Evolutionary conservation across 2,113 vertebrate genomes (phyloP).

Genomic region (Pluvialis apricaria): DNA sequence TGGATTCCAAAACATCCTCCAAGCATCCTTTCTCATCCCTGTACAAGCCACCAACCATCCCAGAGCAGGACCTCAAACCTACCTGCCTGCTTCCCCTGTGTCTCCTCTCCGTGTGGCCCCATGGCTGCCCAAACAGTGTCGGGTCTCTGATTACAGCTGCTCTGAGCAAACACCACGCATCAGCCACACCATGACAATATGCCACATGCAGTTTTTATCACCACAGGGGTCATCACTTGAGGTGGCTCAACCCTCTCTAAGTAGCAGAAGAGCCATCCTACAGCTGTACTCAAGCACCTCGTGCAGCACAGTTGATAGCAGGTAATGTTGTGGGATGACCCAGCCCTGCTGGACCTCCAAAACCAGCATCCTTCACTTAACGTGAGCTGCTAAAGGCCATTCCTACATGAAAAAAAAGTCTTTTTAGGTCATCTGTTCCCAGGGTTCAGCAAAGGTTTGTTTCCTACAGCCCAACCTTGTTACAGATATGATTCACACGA

Average conservation of each 20-base stretch:
- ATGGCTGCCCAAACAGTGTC: fast-evolving
- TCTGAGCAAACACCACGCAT: not conserved
- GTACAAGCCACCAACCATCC: not conserved
- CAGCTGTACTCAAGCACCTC: fast-evolving
- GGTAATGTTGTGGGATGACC: not conserved
- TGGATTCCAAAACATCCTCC: not conserved
- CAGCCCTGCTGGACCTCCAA: not conserved
- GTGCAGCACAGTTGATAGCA: not conserved
- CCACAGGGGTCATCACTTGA: fast-evolving
- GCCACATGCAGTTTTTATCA: not conserved
- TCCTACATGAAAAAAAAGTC: not conserved
- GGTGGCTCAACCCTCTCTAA: not conserved
- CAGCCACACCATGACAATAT: not conserved
- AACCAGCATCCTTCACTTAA: not conserved
- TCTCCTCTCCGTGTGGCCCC: not conserved
- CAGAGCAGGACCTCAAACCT: not conserved
- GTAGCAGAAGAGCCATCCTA: not conserved
- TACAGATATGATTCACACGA: constrained; percentile 37
- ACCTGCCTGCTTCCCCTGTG: not conserved
- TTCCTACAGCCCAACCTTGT: not conserved
- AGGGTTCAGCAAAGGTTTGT: constrained; percentile 6
- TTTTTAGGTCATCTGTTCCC: constrained; percentile 7
- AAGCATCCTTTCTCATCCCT: not conserved
- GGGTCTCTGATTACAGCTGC: not conserved
- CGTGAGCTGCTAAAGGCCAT: not conserved